phyloP scores from a whole-genome alignment of 1,140 invertebrate species.

The Drosophila albomicans region DNA sequence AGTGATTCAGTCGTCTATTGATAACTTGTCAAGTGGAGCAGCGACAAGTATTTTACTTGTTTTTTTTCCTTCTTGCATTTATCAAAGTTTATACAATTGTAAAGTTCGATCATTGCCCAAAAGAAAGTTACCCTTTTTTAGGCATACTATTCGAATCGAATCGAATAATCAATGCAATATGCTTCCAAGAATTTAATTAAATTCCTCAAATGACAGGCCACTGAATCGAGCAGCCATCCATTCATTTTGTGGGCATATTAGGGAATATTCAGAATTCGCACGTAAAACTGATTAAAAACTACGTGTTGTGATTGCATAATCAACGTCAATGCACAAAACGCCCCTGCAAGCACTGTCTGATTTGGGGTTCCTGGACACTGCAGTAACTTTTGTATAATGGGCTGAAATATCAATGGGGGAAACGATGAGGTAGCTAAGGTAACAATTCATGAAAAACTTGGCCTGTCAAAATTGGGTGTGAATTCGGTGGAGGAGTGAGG shows the following conservation, averaged over 20 bases:
- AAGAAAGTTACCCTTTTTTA: background rate
- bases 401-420: background rate
- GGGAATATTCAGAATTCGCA: conserved; percentile 66
- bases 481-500: background rate
- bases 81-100: background rate
- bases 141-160: background rate
- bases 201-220: conserved; percentile 32
- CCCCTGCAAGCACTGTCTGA: conserved; percentile 9
- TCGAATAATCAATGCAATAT: conserved; percentile 19
- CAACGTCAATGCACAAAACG: conserved; percentile 46
- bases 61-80: background rate
- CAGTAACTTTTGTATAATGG: conserved; percentile 39
- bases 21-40: conserved; percentile 4
- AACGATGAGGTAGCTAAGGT: background rate
- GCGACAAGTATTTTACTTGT: conserved; percentile 10
- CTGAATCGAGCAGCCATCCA: background rate
- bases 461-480: conserved; percentile 17
- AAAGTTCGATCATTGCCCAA: background rate
- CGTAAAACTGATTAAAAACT: conserved; percentile 74
- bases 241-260: conserved; percentile 10
- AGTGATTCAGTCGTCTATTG: conserved; percentile 4
- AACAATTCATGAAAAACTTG: conserved; percentile 28
- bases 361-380: conserved; percentile 42
- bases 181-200: conserved; percentile 51
- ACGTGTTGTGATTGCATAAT: conserved; percentile 70